Evolutionary conservation across 2,113 vertebrate genomes (phyloP).

Genomic region (Microcebus griseorufus): DNA sequence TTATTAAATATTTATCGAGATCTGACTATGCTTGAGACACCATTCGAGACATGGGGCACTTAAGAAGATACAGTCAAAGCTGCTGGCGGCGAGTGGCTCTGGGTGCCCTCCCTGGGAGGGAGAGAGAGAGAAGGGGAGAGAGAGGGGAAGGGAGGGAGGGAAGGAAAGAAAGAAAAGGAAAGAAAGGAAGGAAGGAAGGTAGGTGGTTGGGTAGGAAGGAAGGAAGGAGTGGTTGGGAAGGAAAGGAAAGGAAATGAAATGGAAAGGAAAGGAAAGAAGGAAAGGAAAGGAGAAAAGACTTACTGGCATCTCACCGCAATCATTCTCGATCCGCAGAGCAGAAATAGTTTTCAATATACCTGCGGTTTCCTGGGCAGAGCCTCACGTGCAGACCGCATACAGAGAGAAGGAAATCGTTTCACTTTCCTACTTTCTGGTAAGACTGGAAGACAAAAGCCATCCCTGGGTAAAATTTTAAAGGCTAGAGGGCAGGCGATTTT

Average conservation of each 20-base stretch:
- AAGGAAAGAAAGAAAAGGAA: too few relatives aligned
- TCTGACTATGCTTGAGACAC: not conserved
- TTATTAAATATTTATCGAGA: not conserved
- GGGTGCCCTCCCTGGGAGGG: too few relatives aligned
- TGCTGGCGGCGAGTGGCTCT: accelerated
- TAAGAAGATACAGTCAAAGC: not conserved
- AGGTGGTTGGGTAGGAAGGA: not conserved
- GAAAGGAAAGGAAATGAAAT: not conserved
- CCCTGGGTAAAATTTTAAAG: not conserved
- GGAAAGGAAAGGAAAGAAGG: too few relatives aligned
- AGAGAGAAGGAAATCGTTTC: not conserved
- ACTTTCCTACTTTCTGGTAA: not conserved
- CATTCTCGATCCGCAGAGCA: not conserved
- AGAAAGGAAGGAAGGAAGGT: too few relatives aligned
- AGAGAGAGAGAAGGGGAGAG: not conserved
- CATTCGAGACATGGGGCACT: too few relatives aligned
- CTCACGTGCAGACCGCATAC: accelerated
- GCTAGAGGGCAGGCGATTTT: not conserved
- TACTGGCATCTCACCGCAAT: not conserved
- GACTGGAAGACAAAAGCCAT: not conserved
- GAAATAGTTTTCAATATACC: not conserved
- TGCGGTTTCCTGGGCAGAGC: not conserved
- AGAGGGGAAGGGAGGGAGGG: not conserved
- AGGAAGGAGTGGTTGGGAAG: not conserved
- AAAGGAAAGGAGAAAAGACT: not conserved